phyloP scores from a whole-genome alignment of 2,797 vertebrate genomes.

The Peromyscus nudipes region DNA sequence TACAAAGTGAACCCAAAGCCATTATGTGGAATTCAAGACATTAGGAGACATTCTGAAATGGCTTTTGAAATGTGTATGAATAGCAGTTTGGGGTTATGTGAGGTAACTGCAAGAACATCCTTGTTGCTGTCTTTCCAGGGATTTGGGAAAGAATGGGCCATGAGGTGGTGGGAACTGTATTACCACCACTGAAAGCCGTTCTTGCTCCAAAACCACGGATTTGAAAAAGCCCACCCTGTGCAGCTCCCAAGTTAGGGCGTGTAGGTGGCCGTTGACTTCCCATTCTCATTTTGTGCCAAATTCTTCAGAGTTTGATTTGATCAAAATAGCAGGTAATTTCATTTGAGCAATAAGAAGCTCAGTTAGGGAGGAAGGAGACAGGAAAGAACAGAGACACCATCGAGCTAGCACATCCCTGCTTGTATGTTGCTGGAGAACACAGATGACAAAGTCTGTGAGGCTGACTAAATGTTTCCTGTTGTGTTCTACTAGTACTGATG shows the following conservation, averaged over 20 bases:
- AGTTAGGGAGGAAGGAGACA: not conserved
- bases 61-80: not conserved
- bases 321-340: constrained; percentile 66
- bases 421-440: not conserved
- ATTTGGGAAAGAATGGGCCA: constrained; percentile 33
- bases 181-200: constrained; percentile 61
- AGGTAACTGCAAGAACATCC: constrained; percentile 62
- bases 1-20: constrained; percentile 43
- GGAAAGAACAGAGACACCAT: not conserved
- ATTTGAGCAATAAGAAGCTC: not conserved
- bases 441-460: not conserved
- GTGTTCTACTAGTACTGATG: not conserved
- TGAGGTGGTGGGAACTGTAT: constrained; percentile 67
- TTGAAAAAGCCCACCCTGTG: constrained; percentile 58
- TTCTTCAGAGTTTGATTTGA: constrained; percentile 57
- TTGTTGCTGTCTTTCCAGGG: constrained; percentile 66
- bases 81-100: constrained; percentile 60
- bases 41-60: constrained; percentile 11
- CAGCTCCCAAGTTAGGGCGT: constrained; percentile 34
- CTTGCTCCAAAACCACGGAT: constrained; percentile 50
- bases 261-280: constrained; percentile 71
- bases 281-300: constrained; percentile 62
- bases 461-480: not conserved
- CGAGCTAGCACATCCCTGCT: not conserved
- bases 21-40: constrained; percentile 52